Conservation (phyloP, 2,888 invertebrate genomes). For the Catonia carolina region DNA sequence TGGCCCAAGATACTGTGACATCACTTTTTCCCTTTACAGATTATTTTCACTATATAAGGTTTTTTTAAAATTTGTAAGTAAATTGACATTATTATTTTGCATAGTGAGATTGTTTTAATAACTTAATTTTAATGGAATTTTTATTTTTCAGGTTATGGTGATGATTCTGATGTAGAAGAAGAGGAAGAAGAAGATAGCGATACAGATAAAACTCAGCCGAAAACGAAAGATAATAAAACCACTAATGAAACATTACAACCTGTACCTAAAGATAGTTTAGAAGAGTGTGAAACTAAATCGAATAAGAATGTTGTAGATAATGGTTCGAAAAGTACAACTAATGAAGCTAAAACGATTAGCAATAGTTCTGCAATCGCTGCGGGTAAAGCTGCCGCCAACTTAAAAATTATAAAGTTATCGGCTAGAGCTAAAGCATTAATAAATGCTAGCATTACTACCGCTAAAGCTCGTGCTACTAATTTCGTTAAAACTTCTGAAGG, state of each 20-base stretch:
- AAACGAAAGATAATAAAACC: not conserved
- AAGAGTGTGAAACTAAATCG: too few species aligned
- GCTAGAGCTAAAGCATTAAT: conserved; percentile 32
- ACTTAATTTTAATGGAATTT: not conserved
- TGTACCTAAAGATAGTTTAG: too few species aligned
- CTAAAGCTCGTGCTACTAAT: conserved; percentile 30
- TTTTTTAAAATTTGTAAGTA: too few species aligned
- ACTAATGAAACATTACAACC: too few species aligned
- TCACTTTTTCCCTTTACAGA: too few species aligned
- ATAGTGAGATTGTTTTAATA: too few species aligned
- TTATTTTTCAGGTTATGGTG: conserved; percentile 49
- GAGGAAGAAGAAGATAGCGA: conserved; percentile 22
- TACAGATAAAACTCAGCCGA: not conserved
- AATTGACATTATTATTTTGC: too few species aligned
- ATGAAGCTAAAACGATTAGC: not conserved
- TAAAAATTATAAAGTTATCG: conserved; percentile 30
- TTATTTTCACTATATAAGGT: too few species aligned
- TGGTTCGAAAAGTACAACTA: not conserved
- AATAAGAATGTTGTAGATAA: not conserved
- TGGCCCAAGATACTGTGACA: too few species aligned
- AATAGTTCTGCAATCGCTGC: conserved; percentile 8
- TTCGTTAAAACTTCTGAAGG: conserved; percentile 38
- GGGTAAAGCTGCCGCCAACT: conserved; percentile 5
- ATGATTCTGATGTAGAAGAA: conserved; percentile 44
- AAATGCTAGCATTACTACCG: conserved; percentile 30